Evolutionary conservation across 2,797 vertebrate genomes (phyloP).

Genomic region (Pangasius larnaudii): DNA sequence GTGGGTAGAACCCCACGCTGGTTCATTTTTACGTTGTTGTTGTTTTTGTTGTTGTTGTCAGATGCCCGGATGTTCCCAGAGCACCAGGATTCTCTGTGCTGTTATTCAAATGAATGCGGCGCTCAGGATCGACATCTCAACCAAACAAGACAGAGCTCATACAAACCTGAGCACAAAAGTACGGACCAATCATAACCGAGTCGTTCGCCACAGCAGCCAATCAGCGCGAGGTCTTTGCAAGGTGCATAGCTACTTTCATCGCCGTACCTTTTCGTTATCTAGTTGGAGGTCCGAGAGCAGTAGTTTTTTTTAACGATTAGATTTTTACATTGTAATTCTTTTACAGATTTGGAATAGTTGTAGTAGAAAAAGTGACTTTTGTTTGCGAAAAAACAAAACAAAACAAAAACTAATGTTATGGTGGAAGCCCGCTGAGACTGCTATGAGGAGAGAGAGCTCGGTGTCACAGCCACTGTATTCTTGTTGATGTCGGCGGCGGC

Average conservation of each 20-base stretch:
- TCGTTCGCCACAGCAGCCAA: conserved; percentile 60
- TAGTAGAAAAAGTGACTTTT: neutral
- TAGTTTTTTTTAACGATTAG: neutral
- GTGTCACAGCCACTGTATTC: conserved; percentile 69
- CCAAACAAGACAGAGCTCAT: conserved; percentile 60
- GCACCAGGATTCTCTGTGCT: neutral
- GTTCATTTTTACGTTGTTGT: neutral
- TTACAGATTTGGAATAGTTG: neutral
- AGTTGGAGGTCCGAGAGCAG: neutral
- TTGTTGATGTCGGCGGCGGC: conserved; percentile 73
- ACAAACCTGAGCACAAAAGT: neutral
- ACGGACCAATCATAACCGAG: neutral
- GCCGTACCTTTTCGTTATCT: conserved; percentile 13
- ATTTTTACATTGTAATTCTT: neutral
- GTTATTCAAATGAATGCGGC: conserved; percentile 18
- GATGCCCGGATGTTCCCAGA: neutral
- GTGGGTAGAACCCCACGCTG: neutral
- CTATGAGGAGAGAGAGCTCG: conserved; percentile 55
- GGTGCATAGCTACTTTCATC: conserved; percentile 47
- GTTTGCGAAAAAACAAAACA: neutral
- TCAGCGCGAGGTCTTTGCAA: conserved; percentile 54
- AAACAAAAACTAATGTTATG: neutral
- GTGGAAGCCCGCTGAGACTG: conserved; percentile 7
- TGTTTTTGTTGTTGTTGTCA: neutral
- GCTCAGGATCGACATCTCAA: conserved; percentile 54